Percentiles rank a stretch among this genome's conserved stretches.
phyloP scores from a whole-genome alignment of 2,113 vertebrate genomes.

The Corythornis cristatus region DNA sequence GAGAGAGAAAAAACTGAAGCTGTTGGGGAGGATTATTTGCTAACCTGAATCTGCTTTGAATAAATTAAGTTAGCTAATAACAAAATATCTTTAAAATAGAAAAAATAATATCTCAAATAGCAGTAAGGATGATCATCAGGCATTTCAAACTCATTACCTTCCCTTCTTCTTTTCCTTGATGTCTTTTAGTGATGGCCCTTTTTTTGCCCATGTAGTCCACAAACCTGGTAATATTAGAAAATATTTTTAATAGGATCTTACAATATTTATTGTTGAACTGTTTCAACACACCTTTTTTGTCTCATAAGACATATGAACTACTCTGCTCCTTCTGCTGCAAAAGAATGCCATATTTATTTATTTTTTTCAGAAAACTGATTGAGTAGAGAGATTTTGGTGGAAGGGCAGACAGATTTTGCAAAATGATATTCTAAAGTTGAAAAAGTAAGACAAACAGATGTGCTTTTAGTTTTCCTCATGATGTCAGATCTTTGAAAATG shows the following conservation, averaged over 20 bases:
- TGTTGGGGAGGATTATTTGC: background rate
- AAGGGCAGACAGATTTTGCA: background rate
- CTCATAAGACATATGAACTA: background rate
- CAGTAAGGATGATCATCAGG: background rate
- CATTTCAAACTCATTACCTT: background rate
- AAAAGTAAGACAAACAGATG: background rate
- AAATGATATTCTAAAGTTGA: background rate
- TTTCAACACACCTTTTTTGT: background rate
- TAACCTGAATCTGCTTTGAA: background rate
- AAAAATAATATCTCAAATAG: background rate
- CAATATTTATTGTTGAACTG: background rate
- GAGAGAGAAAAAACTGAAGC: background rate
- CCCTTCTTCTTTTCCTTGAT: background rate
- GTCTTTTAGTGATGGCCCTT: background rate
- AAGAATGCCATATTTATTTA: background rate
- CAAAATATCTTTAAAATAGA: background rate
- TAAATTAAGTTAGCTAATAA: background rate
- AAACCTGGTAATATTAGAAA: background rate
- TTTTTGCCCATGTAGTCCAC: background rate
- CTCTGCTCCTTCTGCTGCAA: rapidly evolving
- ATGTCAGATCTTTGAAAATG: background rate
- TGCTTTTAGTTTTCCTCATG: background rate
- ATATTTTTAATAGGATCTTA: background rate
- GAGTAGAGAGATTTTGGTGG: background rate
- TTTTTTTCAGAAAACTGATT: background rate